phyloP scores from a whole-genome alignment of 1,140 invertebrate species.

The Tetranychus urticae region DNA sequence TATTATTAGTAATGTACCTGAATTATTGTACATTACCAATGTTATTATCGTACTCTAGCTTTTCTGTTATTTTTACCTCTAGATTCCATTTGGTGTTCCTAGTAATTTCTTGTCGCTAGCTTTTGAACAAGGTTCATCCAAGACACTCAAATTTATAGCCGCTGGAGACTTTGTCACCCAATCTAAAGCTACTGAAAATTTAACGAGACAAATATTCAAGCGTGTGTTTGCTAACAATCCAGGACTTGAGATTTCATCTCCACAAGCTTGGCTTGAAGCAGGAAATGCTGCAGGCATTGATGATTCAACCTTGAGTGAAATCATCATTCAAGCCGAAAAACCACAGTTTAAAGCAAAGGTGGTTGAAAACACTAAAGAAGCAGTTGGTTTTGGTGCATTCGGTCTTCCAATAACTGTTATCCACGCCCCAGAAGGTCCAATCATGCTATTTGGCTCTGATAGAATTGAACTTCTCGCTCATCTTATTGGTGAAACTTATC shows the following conservation, averaged over 20 bases:
- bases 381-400: constrained; percentile 17
- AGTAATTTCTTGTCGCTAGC: constrained; percentile 15
- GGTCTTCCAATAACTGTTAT: constrained; percentile 21
- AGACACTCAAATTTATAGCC: constrained; percentile 20
- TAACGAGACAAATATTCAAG: constrained; percentile 20
- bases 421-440: constrained; percentile 17
- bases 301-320: constrained; percentile 2
- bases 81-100: constrained; percentile 20
- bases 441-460: constrained; percentile 22
- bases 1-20: too few species aligned
- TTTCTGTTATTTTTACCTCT: constrained; percentile 15
- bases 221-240: constrained; percentile 19
- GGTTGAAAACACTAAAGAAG: constrained; percentile 19
- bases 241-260: constrained; percentile 14
- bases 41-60: too few species aligned
- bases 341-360: constrained; percentile 16
- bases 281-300: constrained; percentile 15
- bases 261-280: constrained; percentile 16
- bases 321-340: constrained; percentile 1
- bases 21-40: too few species aligned
- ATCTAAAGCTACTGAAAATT: constrained; percentile 16
- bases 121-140: constrained; percentile 18
- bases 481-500: constrained; percentile 15
- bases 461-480: constrained; percentile 20
- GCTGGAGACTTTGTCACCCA: constrained; percentile 18